Conservation (phyloP, 2,113 vertebrate genomes). For the Nycticorax nycticorax region DNA sequence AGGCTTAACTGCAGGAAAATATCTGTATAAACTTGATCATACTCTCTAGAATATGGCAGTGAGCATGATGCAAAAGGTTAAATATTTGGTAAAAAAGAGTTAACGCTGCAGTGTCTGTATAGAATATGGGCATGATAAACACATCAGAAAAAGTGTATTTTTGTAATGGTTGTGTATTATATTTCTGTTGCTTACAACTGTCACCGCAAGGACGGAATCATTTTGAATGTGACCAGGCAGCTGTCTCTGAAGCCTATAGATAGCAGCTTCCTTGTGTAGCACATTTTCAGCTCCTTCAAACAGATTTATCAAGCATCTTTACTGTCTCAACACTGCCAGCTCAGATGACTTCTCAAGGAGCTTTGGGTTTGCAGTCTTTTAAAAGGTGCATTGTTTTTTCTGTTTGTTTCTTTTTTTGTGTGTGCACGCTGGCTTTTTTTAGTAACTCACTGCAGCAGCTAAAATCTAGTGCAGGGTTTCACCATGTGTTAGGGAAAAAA, state of each 20-base stretch:
- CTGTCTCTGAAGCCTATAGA: slow-evolving; percentile 52
- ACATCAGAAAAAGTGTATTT: neutral
- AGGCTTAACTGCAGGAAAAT: neutral
- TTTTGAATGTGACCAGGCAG: slow-evolving; percentile 40
- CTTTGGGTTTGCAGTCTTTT: slow-evolving; percentile 51
- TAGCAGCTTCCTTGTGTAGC: slow-evolving; percentile 59
- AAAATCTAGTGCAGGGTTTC: slow-evolving; percentile 48
- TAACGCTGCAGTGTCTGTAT: neutral
- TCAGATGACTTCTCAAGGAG: slow-evolving; percentile 60
- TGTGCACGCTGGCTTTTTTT: neutral
- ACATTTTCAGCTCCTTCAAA: slow-evolving; percentile 58
- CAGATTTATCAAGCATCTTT: slow-evolving; percentile 62
- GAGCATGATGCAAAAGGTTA: neutral
- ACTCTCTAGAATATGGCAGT: neutral
- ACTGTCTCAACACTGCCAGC: slow-evolving; percentile 54
- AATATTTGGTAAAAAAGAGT: neutral
- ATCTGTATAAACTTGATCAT: neutral
- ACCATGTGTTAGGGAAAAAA: neutral
- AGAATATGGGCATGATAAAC: neutral
- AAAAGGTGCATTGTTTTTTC: slow-evolving; percentile 28
- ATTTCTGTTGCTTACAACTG: slow-evolving; percentile 36
- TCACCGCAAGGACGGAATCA: slow-evolving; percentile 35
- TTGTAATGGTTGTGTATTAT: neutral
- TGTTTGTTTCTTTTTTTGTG: neutral
- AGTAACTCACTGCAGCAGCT: slow-evolving; percentile 23